Conservation (phyloP, 2,797 vertebrate species). For the Emys orbicularis region DNA sequence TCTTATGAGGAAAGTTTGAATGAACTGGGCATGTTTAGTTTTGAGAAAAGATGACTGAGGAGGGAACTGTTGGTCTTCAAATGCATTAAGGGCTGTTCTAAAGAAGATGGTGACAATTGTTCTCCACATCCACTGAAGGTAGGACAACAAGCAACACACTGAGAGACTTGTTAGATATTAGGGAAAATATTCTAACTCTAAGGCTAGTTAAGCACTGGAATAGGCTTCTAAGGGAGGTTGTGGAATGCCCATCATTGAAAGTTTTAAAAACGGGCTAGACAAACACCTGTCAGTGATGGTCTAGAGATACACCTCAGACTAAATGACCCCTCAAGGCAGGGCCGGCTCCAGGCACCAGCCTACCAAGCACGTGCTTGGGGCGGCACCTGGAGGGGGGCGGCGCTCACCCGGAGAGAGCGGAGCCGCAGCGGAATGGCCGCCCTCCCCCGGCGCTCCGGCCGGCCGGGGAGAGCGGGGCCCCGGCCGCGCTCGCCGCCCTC, state of each 20-base stretch:
- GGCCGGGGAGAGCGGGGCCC: no score
- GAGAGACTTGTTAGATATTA: not conserved
- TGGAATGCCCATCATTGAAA: not conserved
- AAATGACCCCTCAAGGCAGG: not conserved
- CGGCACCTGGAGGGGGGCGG: not conserved
- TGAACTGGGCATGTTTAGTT: not conserved
- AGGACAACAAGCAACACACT: not conserved
- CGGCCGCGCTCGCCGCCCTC: no score
- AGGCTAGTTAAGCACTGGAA: not conserved
- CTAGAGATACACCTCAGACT: not conserved
- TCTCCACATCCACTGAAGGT: not conserved
- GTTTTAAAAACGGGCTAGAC: not conserved
- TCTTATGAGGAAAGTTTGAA: not conserved
- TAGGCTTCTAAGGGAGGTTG: not conserved
- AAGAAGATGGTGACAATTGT: not conserved
- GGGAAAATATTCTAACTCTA: not conserved
- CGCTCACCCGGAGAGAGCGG: no score
- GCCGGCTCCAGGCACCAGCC: no score
- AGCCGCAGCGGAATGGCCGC: no score
- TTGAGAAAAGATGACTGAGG: not conserved
- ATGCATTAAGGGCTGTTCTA: not conserved
- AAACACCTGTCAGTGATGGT: not conserved
- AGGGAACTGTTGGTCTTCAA: not conserved
- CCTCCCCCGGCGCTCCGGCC: no score
- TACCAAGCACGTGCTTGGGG: no score